Base-by-base conservation (phyloP, 2,797 vertebrate genomes). In the Pampus argenteus region DNA sequence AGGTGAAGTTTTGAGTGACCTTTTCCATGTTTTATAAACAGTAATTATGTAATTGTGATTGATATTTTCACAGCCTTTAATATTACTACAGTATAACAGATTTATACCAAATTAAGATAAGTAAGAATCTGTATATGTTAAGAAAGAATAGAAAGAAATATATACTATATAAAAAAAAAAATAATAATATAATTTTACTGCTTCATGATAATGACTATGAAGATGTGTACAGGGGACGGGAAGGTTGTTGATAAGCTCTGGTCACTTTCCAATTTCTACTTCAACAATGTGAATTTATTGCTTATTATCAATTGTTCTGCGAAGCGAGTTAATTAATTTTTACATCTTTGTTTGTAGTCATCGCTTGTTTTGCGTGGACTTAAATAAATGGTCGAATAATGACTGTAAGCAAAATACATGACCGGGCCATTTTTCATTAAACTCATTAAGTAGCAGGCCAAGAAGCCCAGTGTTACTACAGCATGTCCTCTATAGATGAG, bases 241-340 rank as follows among this genome's bases (percentile, higher is more conserved):
- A 59, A 20, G 6, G 8, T 29, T 44, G 22, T 6, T 69, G 4
- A 31, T 31, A 44, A 18, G 40, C 40, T 44, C 40, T 22, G 14
- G 25, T 28, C 11, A 6, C 48, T 25, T 15, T 15, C 23, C 6
- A 1, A 17, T 17, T 28, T 28, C 25, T 5, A 17, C 26, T 26
- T 28, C 13, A 26, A 61, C 14, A 73, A 45, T 44, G 23, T 54
- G 31, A 71, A 29, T 75, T 75, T 34, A 59, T 26, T 2, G 17
- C 45, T 48, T 51, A 31, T 15, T 51, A 31, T 15, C 25, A 29
- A 62, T n/a, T 58, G 9, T 47, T 14, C 23, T 45, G 38, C 11
- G 13, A 64, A 47, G 61, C 50, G 66, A 63, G 59, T 25, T 1
- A 49, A 79, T 57, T 71, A 1, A 75, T 78, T 78, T 61, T 38